Evolutionary conservation across 2,797 vertebrate genomes (phyloP).

Genomic region (Philypnodon macrostomus): DNA sequence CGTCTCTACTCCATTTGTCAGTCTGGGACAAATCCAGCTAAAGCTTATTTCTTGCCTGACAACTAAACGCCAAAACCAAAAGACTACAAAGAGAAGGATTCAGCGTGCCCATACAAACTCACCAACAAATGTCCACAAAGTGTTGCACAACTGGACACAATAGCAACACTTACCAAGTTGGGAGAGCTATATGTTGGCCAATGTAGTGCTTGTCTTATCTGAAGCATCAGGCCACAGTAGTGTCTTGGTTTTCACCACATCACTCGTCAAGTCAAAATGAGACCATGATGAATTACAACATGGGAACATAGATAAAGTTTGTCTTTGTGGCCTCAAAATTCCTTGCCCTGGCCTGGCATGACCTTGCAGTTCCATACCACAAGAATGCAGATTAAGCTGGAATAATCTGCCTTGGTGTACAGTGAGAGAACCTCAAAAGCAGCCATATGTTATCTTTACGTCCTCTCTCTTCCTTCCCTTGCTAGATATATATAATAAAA

Average conservation of each 20-base stretch:
- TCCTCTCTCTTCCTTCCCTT: constrained; percentile 9
- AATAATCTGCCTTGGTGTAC: constrained; percentile 43
- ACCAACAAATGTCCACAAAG: constrained; percentile 3
- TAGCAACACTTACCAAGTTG: constrained; percentile 8
- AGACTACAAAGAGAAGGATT: constrained; percentile 5
- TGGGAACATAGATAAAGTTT: constrained; percentile 27
- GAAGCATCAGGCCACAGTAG: constrained; percentile 22
- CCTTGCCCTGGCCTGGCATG: constrained; percentile 42
- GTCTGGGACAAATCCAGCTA: constrained; percentile 21
- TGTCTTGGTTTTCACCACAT: constrained; percentile 31
- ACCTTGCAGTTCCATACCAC: constrained; percentile 38
- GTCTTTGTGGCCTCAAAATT: constrained; percentile 7
- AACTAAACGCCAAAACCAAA: constrained; percentile 1
- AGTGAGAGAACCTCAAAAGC: constrained; percentile 32
- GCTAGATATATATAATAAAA: no score
- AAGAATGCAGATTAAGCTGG: constrained; percentile 46
- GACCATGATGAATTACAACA: constrained; percentile 44
- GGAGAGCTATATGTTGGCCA: background rate
- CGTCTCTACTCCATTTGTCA: constrained; percentile 15
- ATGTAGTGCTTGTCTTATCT: background rate
- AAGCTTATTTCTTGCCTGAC: constrained; percentile 3
- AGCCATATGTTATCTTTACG: constrained; percentile 55
- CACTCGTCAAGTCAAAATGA: constrained; percentile 34
- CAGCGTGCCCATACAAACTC: background rate
- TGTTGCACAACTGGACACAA: constrained; percentile 12